These are phyloP conservation scores for Pantelozetes paolii DNA, from an alignment of 2,888 invertebrate genomes.

Conservation along the genomic window DNA sequence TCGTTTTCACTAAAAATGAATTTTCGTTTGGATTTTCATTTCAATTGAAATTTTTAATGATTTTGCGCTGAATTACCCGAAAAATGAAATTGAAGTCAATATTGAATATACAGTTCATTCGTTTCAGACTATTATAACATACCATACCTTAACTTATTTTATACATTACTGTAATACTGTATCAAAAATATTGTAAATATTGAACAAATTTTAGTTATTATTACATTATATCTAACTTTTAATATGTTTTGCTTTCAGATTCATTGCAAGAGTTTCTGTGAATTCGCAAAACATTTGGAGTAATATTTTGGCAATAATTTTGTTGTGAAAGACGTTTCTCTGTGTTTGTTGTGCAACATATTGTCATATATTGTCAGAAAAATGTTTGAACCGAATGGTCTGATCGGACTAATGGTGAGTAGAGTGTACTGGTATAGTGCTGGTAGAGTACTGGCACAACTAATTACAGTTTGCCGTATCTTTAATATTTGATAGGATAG, in stretches of 20 bases:
- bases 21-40: slow-evolving; percentile 14
- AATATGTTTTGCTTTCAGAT: background rate
- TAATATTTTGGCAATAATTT: background rate
- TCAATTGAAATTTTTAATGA: slow-evolving; percentile 32
- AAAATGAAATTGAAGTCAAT: slow-evolving; percentile 5
- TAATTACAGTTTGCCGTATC: slow-evolving; percentile 29
- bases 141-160: too few relatives aligned
- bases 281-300: background rate
- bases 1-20: slow-evolving; percentile 16
- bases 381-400: slow-evolving; percentile 4
- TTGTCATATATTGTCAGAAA: slow-evolving; percentile 24
- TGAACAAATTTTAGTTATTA: background rate
- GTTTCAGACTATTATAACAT: too few relatives aligned
- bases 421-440: background rate
- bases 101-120: slow-evolving; percentile 17
- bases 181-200: background rate
- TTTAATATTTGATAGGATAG: slow-evolving; percentile 25
- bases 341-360: slow-evolving; percentile 21
- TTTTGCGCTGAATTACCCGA: background rate
- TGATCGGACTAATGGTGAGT: slow-evolving; percentile 22
- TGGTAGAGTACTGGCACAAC: background rate
- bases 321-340: slow-evolving; percentile 14
- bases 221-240: background rate
- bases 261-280: background rate
- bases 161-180: background rate